Evolutionary conservation across 2,888 invertebrate species (phyloP).

Genomic region (Acronicta psi): DNA sequence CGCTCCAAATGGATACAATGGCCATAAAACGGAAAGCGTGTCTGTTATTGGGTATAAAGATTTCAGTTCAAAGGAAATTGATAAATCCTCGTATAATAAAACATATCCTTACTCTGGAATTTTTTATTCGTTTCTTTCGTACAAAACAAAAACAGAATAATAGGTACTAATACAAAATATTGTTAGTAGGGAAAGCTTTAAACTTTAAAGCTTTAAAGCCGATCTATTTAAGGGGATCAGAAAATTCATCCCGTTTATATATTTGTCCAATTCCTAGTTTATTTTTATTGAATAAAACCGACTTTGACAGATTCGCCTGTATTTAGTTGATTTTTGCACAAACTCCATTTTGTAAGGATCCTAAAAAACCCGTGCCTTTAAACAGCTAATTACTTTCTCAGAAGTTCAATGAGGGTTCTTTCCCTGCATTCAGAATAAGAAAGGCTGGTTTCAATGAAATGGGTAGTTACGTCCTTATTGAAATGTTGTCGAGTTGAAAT

Average conservation of each 20-base stretch:
- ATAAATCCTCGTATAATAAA: constrained; percentile 20
- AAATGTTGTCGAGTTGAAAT: constrained; percentile 61
- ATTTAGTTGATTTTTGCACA: background rate
- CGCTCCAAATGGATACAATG: constrained; percentile 18
- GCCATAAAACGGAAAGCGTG: constrained; percentile 38
- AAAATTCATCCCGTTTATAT: constrained; percentile 23
- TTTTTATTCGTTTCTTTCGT: background rate
- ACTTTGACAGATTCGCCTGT: too few relatives aligned
- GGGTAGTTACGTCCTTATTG: constrained; percentile 44
- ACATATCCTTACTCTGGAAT: constrained; percentile 12
- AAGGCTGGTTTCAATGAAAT: constrained; percentile 39
- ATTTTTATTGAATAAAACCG: too few relatives aligned
- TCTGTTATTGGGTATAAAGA: constrained; percentile 47
- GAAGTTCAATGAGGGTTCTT: constrained; percentile 46
- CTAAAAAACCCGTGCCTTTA: constrained; percentile 25
- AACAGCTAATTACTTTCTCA: constrained; percentile 55
- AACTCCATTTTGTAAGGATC: constrained; percentile 26
- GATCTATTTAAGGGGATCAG: constrained; percentile 54
- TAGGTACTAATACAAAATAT: too few relatives aligned
- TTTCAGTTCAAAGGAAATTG: constrained; percentile 39
- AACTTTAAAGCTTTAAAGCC: constrained; percentile 30
- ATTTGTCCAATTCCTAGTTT: too few relatives aligned
- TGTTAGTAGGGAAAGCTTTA: constrained; percentile 24
- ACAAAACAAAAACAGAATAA: constrained; percentile 25
- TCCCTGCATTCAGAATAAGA: constrained; percentile 41